Conservation (phyloP, 2,888 invertebrate species). For the Eristalis tenax region DNA sequence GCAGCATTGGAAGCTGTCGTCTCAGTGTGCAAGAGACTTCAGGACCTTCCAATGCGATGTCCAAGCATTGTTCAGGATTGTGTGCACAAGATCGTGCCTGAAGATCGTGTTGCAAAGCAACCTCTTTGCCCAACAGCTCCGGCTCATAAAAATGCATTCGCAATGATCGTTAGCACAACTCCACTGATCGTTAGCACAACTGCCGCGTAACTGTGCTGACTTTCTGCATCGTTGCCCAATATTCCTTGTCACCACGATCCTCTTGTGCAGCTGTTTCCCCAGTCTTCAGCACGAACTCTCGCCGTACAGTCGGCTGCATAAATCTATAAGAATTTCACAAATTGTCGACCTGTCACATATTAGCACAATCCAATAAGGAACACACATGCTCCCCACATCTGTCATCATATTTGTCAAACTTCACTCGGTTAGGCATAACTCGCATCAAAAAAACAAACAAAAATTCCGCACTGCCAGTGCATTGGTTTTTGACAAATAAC, state of each 20-base stretch:
- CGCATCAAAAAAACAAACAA: neutral
- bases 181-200: neutral
- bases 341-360: neutral
- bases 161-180: no score
- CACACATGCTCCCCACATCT: neutral
- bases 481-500: conserved; percentile 10
- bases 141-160: neutral
- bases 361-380: neutral
- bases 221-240: neutral
- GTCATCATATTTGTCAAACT: conserved; percentile 12
- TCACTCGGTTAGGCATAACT: neutral
- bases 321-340: neutral
- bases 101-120: no score
- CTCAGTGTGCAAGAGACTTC: no score
- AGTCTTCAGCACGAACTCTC: neutral
- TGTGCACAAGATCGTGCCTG: no score
- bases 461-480: neutral
- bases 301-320: neutral
- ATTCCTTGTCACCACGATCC: neutral
- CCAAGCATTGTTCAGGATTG: no score
- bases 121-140: no score
- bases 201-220: neutral
- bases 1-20: no score
- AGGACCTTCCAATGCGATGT: no score
- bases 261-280: neutral